Evolutionary conservation across 64 coral and sea anemone species (phyloP).

Genomic region (Pachyseris speciosa): DNA sequence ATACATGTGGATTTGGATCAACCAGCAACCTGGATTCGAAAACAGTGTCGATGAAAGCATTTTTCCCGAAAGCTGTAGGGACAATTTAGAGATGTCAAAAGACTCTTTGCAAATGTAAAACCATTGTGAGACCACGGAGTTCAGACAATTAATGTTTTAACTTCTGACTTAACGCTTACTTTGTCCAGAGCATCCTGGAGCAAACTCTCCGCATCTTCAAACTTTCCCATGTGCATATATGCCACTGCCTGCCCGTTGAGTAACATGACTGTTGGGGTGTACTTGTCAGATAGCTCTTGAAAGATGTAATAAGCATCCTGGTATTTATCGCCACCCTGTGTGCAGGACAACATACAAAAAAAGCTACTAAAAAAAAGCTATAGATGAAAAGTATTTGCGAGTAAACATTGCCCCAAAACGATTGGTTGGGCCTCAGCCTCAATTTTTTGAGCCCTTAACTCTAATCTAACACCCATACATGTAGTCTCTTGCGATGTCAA

Average conservation of each 20-base stretch:
- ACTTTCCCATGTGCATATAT: constrained; percentile 96
- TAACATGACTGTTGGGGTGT: constrained; percentile 85
- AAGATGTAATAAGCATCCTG: constrained; percentile 99
- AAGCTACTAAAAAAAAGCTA: neutral
- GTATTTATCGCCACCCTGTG: constrained; percentile 92
- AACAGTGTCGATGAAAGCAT: too few species aligned
- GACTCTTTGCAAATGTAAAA: too few species aligned
- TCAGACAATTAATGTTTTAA: neutral
- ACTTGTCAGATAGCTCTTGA: constrained; percentile 98
- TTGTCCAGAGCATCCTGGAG: constrained; percentile 95
- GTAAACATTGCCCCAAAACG: too few species aligned
- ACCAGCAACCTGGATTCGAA: too few species aligned
- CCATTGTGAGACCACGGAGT: neutral
- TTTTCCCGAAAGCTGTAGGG: too few species aligned
- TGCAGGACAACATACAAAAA: neutral
- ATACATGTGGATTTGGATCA: too few species aligned
- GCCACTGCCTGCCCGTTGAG: constrained; percentile 94
- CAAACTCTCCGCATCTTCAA: constrained; percentile 93
- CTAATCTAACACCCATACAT: too few species aligned
- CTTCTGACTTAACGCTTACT: constrained; percentile 22
- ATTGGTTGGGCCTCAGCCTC: too few species aligned
- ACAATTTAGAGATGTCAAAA: too few species aligned
- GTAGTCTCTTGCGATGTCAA: too few species aligned
- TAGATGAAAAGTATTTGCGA: neutral
- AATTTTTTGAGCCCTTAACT: too few species aligned